Conservation (phyloP, 2,888 invertebrate genomes). For the Lasioglossum oenotherae region DNA sequence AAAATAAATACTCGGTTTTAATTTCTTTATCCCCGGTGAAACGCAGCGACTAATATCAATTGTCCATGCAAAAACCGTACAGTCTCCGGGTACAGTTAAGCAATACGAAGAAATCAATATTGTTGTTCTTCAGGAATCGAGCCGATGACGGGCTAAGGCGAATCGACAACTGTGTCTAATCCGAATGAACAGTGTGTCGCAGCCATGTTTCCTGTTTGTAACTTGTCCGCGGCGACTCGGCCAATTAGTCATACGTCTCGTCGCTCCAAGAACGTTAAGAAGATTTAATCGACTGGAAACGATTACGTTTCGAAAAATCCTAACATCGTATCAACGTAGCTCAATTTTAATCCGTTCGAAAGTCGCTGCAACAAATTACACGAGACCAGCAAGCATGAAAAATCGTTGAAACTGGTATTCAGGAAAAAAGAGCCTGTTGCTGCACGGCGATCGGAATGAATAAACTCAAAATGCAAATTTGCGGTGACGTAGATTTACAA, state of each 20-base stretch:
- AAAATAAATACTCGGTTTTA: conserved; percentile 11
- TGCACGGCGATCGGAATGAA: not conserved
- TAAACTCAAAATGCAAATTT: not conserved
- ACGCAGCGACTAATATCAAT: conserved; percentile 22
- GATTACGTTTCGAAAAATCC: not conserved
- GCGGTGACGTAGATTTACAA: not conserved
- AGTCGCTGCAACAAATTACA: not conserved
- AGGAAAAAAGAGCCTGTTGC: not conserved
- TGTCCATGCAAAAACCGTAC: conserved; percentile 12
- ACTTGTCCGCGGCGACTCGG: not conserved
- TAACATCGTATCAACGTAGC: not conserved
- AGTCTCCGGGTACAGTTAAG: not conserved
- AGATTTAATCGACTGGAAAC: conserved; percentile 10
- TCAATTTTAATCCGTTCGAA: not conserved
- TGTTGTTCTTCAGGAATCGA: not conserved
- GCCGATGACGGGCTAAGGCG: not conserved
- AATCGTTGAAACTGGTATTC: conserved; percentile 10
- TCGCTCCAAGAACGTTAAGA: not conserved
- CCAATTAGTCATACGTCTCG: conserved; percentile 9
- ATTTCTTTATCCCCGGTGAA: conserved; percentile 1
- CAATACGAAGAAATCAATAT: not conserved
- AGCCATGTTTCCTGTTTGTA: not conserved
- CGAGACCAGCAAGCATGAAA: not conserved
- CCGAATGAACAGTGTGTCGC: not conserved
- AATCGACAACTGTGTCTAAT: not conserved